Evolutionary conservation across 2,113 vertebrate genomes (phyloP).

Genomic region (Ophiodon elongatus): DNA sequence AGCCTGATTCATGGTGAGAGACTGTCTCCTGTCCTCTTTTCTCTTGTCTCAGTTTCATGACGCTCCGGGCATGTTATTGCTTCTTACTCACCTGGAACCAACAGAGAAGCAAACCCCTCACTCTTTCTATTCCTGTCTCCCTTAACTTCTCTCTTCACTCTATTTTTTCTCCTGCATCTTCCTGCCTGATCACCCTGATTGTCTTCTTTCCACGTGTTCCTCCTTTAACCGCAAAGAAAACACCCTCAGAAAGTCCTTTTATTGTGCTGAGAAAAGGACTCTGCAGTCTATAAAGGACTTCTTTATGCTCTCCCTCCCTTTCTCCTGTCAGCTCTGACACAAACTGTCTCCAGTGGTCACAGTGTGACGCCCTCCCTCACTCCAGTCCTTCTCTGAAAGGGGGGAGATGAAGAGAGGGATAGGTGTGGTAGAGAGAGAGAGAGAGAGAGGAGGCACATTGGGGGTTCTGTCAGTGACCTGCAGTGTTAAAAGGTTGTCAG

Average conservation of each 20-base stretch:
- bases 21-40: slow-evolving; percentile 68
- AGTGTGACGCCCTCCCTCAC: slow-evolving; percentile 37
- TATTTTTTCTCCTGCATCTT: slow-evolving; percentile 7
- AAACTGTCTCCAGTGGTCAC: slow-evolving; percentile 60
- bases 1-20: slow-evolving; percentile 71
- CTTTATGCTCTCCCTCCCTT: slow-evolving; percentile 59
- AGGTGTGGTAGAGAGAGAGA: slow-evolving; percentile 17
- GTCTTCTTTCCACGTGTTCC: not conserved
- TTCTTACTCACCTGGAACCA: slow-evolving; percentile 74
- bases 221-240: slow-evolving; percentile 11
- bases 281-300: slow-evolving; percentile 63
- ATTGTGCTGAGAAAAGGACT: slow-evolving; percentile 53
- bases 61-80: slow-evolving; percentile 48
- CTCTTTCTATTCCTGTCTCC: slow-evolving; percentile 7
- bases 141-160: slow-evolving; percentile 5
- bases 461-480: slow-evolving; percentile 57
- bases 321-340: slow-evolving; percentile 61
- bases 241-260: slow-evolving; percentile 59
- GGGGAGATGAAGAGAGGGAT: slow-evolving; percentile 34
- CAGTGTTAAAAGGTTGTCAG: slow-evolving; percentile 60
- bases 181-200: slow-evolving; percentile 19
- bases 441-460: slow-evolving; percentile 36
- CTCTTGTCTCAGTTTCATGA: slow-evolving; percentile 63
- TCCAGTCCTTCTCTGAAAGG: slow-evolving; percentile 14
- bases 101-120: slow-evolving; percentile 44